These are phyloP conservation scores for Frankliniella intonsa DNA, from an alignment of 2,888 invertebrate genomes.

Conservation along the genomic window DNA sequence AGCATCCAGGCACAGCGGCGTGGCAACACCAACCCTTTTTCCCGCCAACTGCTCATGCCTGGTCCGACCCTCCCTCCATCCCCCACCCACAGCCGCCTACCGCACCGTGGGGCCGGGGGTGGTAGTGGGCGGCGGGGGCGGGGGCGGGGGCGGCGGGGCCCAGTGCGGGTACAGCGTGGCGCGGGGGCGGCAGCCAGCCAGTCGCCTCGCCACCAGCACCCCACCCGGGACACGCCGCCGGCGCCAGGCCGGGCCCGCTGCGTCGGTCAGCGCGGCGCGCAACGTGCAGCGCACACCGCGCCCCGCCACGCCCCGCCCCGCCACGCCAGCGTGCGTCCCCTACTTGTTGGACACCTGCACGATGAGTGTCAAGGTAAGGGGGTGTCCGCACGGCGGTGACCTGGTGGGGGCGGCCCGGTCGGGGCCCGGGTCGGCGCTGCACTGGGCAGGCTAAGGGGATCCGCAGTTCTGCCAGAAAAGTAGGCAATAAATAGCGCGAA, in stretches of 20 bases:
- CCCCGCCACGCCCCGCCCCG: not conserved
- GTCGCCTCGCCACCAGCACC: not conserved
- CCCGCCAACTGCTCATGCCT: slow-evolving; percentile 12
- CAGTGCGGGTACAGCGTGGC: not conserved
- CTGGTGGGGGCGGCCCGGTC: no score
- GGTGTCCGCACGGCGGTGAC: no score
- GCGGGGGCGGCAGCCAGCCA: not conserved
- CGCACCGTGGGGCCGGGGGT: not conserved
- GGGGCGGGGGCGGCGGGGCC: not conserved
- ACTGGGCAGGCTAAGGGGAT: no score
- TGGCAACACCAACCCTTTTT: not conserved
- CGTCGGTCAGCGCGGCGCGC: not conserved
- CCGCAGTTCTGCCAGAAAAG: no score
- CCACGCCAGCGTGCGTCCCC: not conserved
- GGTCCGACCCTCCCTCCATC: not conserved
- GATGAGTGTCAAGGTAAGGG: not conserved
- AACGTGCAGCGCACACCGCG: not conserved
- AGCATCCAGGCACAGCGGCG: not conserved
- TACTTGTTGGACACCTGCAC: not conserved
- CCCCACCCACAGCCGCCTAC: not conserved
- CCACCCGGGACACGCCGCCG: no score
- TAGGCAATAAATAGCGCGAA: no score
- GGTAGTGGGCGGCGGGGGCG: not conserved
- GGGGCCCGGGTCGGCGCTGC: no score
- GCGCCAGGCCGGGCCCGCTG: no score